Evolutionary conservation across 2,113 vertebrate species (phyloP).

Genomic region (Oxygymnocypris stewartii): DNA sequence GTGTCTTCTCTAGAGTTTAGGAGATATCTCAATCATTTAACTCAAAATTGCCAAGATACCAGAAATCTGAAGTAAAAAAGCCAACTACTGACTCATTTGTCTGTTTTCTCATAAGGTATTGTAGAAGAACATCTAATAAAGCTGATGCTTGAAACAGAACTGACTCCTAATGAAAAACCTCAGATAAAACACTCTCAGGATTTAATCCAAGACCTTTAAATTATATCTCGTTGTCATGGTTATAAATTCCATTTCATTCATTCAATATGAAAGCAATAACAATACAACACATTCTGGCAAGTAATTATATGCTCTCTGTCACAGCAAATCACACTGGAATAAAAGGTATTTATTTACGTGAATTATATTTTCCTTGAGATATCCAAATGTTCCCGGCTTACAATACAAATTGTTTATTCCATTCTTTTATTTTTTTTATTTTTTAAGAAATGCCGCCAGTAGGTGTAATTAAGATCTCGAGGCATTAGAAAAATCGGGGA

Average conservation of each 20-base stretch:
- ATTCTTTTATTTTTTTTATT: background rate
- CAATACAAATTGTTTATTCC: too few species aligned
- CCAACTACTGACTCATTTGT: background rate
- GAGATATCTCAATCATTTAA: background rate
- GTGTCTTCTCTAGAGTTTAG: background rate
- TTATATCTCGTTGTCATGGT: background rate
- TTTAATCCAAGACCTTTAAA: too few species aligned
- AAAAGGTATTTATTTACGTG: too few species aligned
- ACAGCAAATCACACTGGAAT: background rate
- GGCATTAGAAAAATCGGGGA: background rate
- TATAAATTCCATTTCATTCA: too few species aligned
- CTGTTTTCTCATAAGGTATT: background rate
- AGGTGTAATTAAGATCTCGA: background rate
- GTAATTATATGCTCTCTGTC: background rate
- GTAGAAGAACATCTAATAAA: background rate
- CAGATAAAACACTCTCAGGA: background rate
- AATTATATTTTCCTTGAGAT: too few species aligned
- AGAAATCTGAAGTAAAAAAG: background rate
- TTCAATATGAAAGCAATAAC: slow-evolving; percentile 2
- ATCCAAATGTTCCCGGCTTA: too few species aligned
- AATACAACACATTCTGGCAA: background rate
- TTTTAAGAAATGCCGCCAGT: background rate
- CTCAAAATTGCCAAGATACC: background rate
- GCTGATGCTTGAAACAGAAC: background rate
- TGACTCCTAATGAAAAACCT: background rate